Base-by-base conservation (phyloP, 2,113 vertebrate species). In the Hippocampus abdominalis region DNA sequence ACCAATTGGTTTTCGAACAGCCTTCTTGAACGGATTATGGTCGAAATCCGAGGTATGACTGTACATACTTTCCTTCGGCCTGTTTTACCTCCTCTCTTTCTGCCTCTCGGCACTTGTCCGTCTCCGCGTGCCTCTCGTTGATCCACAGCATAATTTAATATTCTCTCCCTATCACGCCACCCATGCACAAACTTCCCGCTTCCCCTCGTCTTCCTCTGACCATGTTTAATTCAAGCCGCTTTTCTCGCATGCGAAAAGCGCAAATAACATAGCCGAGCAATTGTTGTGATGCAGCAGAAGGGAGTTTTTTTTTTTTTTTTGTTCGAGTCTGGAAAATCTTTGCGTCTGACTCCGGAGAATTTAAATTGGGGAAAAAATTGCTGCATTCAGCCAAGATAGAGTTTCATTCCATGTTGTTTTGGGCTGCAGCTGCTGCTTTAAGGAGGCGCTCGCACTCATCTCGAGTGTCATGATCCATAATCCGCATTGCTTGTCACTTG, bases 211-310 rank as follows among this genome's bases (percentile, higher is more conserved):
- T 76, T 54, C 68, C 66, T 49, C 62, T 59, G 23, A 66, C 64
- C 69, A 71, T 79, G 75, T 86, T 86, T 86, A 86, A 88, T 90
- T 88, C 82, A 89, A 39, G 60, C 36, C 8, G 49, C 75, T 71
- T 83, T 79, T 82, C 77, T 85, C 70, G 32, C 32, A 36, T 6
- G 32, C 32, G 0, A 36, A 36, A 5, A 36, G 32, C 1, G 32
- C 32, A 5, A 32, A 32, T 32, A 32, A 32, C 29, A 32, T 5
- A 4, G 29, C 6, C 3, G 32, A 11, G 18, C 18, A 36, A 29
- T 44, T 48, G 49, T 60, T 51, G 25, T 49, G 49, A 62, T 72
- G 64, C 64, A 72, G 67, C 2, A 8, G 70, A 72, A 66, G 57
- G 66, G 75, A 75, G 76, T 79, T 84, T 73, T 36, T 74, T 79